Percentiles rank a stretch among this genome's conserved stretches.
phyloP scores from a whole-genome alignment of 2,888 invertebrate species.

The Troilus luridus region DNA sequence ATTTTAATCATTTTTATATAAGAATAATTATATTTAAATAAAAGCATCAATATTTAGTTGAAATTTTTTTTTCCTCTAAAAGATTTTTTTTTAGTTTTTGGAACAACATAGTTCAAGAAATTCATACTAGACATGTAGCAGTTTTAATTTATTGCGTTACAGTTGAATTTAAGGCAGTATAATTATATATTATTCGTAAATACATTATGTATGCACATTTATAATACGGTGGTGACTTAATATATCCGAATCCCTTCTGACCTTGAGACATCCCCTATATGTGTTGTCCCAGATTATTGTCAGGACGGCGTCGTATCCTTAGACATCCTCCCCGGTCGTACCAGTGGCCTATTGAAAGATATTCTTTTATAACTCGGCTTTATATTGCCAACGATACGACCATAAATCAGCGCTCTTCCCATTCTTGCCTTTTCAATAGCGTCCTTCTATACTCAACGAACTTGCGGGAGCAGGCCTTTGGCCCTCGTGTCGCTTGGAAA shows the following conservation, averaged over 20 bases:
- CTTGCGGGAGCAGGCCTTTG: not conserved
- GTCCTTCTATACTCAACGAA: not conserved
- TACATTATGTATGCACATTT: too few species aligned
- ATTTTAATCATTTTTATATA: too few species aligned
- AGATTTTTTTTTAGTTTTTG: too few species aligned
- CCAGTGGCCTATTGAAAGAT: slow-evolving; percentile 1
- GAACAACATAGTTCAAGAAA: too few species aligned
- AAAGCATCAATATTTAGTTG: too few species aligned
- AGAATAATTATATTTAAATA: too few species aligned
- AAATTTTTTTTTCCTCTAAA: too few species aligned
- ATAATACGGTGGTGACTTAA: too few species aligned
- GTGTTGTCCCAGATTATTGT: not conserved
- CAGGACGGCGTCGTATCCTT: not conserved
- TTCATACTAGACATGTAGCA: too few species aligned
- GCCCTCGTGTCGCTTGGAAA: not conserved
- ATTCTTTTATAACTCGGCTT: not conserved
- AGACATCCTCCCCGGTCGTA: not conserved
- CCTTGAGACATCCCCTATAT: not conserved
- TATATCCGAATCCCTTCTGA: not conserved
- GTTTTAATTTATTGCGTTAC: too few species aligned
- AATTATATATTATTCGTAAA: too few species aligned
- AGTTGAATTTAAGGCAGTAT: too few species aligned
- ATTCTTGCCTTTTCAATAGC: slow-evolving; percentile 29
- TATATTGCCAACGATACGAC: not conserved
- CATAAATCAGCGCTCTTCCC: not conserved